Evolutionary conservation across 2,888 invertebrate species (phyloP), one percentile per base, ranked within the genome.

Genomic region (Philopedon plagiatum): DNA sequence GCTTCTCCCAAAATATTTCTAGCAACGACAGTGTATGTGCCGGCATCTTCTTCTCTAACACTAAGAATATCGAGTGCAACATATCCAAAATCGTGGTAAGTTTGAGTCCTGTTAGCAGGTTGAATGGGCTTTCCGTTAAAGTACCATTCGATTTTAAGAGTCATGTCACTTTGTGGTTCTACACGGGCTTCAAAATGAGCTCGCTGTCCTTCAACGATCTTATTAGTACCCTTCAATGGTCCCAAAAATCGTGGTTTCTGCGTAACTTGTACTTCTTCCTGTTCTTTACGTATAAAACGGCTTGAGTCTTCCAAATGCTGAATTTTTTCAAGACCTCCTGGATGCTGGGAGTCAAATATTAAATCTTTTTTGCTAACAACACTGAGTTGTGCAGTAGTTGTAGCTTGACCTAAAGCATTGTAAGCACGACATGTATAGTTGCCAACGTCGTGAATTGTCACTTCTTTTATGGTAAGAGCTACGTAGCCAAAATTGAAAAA

Each of bases 401-500:
- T 89, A 34, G 95, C 96, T 87, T 96, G 93, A 2, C 98, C 98
- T 74, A 94, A 86, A 75, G 93, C 90, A 82, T 97, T 97, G 79
- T 90, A 94, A 1, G 97, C 97, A 75, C 93, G 90, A 85, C 97
- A 97, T 11, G 94, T 94, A 84, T 97, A 97, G 76, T 91, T 90
- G 57, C 97, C 97, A 73, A 94, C 93, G 86, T 99, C 98, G 81
- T 95, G 93, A 58, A 94, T 89, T 11, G 94, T 95, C 9, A 98
- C 93, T 76, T 94, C 93, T 84, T 95, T 95, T 77, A 99, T 95
- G 13, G 97, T 96, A 73, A 99, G 86, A 7, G 98, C 96, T 62
- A 98, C 97, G 83, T 97, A 97, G 76, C 96, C 96, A 84, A 97
- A 97, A 85, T 97, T 97, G 85, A 95, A 96, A 89, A 95, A 95